A percentile compares a stretch with the other conserved stretches of the same genome.
Evolutionary conservation across 2,113 vertebrate genomes (phyloP).

Genomic region (Symphodus melops): DNA sequence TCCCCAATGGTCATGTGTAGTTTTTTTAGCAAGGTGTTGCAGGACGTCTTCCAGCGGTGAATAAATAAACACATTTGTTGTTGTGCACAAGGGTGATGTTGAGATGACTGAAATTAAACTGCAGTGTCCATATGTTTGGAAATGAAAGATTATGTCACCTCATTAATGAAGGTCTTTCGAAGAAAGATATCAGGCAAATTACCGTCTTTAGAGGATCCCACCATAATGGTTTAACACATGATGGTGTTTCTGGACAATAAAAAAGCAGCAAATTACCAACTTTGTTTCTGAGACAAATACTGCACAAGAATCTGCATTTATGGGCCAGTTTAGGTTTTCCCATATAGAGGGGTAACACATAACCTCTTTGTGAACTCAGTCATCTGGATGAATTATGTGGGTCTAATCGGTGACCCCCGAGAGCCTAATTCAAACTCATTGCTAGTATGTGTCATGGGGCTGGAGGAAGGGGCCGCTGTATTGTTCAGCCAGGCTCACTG

Average conservation of each 20-base stretch:
- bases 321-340: slow-evolving; percentile 8
- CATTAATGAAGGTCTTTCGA: too few species aligned
- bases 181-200: too few species aligned
- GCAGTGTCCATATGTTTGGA: too few species aligned
- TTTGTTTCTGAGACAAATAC: background rate
- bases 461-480: slow-evolving; percentile 51
- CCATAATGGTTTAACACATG: background rate
- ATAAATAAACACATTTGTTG: background rate
- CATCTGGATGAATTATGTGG: slow-evolving; percentile 67
- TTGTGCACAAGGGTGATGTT: too few species aligned
- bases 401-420: slow-evolving; percentile 76
- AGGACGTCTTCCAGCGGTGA: background rate
- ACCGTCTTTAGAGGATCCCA: background rate
- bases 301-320: too few species aligned
- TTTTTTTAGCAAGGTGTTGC: background rate
- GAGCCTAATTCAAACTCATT: slow-evolving; percentile 75
- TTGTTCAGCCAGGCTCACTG: slow-evolving; percentile 63
- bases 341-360: slow-evolving; percentile 29
- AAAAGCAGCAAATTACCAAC: background rate
- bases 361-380: slow-evolving; percentile 74
- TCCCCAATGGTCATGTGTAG: background rate
- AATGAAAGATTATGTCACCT: too few species aligned
- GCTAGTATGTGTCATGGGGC: slow-evolving; percentile 50
- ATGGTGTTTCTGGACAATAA: background rate
- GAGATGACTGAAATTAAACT: too few species aligned